Evolutionary conservation across 2,113 vertebrate genomes (phyloP).

Genomic region (Puntigrus tetrazona): DNA sequence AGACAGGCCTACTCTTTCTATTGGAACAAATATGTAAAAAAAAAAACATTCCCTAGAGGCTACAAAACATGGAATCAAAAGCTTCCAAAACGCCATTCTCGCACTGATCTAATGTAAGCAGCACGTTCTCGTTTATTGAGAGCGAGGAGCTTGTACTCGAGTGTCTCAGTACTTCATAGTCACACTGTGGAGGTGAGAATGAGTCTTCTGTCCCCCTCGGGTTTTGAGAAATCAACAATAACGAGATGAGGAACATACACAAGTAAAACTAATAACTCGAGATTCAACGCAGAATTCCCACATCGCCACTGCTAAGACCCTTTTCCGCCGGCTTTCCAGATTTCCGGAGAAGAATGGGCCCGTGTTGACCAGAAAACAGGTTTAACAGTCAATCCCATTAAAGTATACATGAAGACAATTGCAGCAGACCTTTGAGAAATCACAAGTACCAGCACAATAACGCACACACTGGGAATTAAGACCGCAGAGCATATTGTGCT

Average conservation of each 20-base stretch:
- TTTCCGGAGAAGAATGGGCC: conserved; percentile 63
- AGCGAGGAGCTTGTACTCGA: not conserved
- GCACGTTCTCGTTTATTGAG: not conserved
- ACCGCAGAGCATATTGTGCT: conserved; percentile 58
- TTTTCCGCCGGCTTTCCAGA: conserved; percentile 65
- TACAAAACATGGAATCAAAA: not conserved
- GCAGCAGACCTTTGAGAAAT: conserved; percentile 58
- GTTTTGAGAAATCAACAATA: conserved; percentile 42
- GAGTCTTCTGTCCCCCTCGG: conserved; percentile 47
- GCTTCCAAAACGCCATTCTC: conserved; percentile 41
- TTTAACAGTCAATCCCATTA: conserved; percentile 67
- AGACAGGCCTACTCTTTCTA: not conserved
- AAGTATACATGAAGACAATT: conserved; percentile 63
- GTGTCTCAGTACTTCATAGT: conserved; percentile 41
- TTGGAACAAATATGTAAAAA: not conserved
- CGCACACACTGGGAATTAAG: conserved; percentile 63
- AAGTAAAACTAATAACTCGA: conserved; percentile 57
- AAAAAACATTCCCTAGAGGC: not conserved
- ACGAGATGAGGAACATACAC: conserved; percentile 40
- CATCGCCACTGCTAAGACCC: conserved; percentile 55
- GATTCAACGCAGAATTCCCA: conserved; percentile 48
- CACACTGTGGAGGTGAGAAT: conserved; percentile 57
- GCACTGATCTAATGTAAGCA: not conserved
- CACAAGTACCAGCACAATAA: conserved; percentile 60
- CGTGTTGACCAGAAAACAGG: conserved; percentile 69